Evolutionary conservation across 2,113 vertebrate genomes (phyloP), one percentile per base, ranked within the genome.

Genomic region (Corythoichthys haematopterus): DNA sequence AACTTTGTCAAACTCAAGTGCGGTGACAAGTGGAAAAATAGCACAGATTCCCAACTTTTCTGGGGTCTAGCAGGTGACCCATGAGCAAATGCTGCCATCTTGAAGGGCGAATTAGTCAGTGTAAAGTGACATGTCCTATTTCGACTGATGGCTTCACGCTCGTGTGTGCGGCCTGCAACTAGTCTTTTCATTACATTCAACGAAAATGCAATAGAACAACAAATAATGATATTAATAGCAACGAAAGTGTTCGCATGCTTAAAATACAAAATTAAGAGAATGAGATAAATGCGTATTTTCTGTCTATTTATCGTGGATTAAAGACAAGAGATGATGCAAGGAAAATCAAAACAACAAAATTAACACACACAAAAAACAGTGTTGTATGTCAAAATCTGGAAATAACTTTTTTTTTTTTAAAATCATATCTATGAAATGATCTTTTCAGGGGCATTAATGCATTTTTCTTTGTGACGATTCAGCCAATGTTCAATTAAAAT

Each of bases 1-100:
- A 94, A 95, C 93, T 93, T 90, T 40, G 76, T 99, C 76, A 88
- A 75, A 80, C 77, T 98, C 95, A 96, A 87, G 75, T 53, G 20
- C 72, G 59, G 61, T 67, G 79, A 81, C 85, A 83, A 86, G 43
- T 70, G 84, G 90, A 89, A 89, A 85, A 85, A 46, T 43, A 40
- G 13, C 40, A 45, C 63, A 8, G 61, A 13, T 58, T 80, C 52
- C 87, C 85, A 84, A 85, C 88, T 86, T 76, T 55, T 75, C 71
- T 52, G 58, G 47, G 93, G 91, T 90, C 92, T 89, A 56, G 71
- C 79, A 87, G 72, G 60, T 94, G 94, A 95, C 94, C 94, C 94
- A 64, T 28, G 76, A 81, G 79, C 81, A 90, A 92, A 93, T 85
- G 78, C 74, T 80, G 75, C 86, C 80, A 82, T 85, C 89, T 87